Base-by-base conservation (phyloP, 1,140 invertebrate genomes). In the Drosophila ironensis region DNA sequence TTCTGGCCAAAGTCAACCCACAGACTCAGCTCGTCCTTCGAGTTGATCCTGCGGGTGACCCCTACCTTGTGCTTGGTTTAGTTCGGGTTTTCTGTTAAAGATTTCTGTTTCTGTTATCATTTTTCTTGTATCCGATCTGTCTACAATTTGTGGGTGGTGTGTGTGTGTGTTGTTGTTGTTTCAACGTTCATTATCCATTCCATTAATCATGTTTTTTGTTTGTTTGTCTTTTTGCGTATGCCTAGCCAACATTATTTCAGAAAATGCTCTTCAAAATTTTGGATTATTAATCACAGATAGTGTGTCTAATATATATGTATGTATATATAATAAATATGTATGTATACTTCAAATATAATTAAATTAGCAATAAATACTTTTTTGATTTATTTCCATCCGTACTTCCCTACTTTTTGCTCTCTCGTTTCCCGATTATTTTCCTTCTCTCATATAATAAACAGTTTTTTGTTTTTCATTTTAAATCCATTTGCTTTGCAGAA, bases 261-360 rank as follows among this genome's bases (percentile, higher is more conserved):
- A 84, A 89, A 88, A 88, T 87, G 71, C 89, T 78, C 88, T 88
- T 90, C 88, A 90, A 90, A 90, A 90, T 90, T 90, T 90, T 90
- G 88, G 89, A 90, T 90, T 90, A 89, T 88, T 87, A 90, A 90
- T 90, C 89, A 90, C 88, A 90, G 89, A 90, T 90, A 90, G 88
- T 90, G 88, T 90, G 81, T 89, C 88, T 88, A 90, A 89, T 89
- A 87, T 89, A 87, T 89, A 80, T 80, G 67, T 84, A 73, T 82
- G 78, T 82, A 81, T 87, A 72, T 77, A 76, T 87, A 82, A 81
- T 87, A 87, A 87, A 87, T 88, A 88, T 80, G 72, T 88, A 78
- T 88, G 75, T 88, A 84, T 88, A 84, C 75, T 84, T 87, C 71
- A 88, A 82, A 87, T 88, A 80, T 80, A 87, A 88, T 87, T 81